These are phyloP conservation scores for Leucopsar rothschildi DNA, from an alignment of 2,113 vertebrate species.

Conservation along the genomic window DNA sequence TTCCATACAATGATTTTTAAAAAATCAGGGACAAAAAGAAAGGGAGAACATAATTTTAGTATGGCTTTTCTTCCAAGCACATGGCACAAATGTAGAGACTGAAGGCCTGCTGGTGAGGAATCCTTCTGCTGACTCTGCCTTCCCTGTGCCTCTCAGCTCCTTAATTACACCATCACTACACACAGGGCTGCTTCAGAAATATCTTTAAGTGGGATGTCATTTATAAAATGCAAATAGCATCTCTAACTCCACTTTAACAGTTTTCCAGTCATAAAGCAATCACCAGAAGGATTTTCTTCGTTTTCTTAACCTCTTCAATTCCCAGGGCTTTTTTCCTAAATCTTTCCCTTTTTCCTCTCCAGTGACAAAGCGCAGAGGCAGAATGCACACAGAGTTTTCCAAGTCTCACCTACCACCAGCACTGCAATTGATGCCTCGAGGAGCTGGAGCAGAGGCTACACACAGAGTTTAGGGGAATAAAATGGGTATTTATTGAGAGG, in stretches of 20 bases:
- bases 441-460: too few species aligned
- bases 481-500: too few species aligned
- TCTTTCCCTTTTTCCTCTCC: not conserved
- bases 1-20: not conserved
- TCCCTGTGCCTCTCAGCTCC: not conserved
- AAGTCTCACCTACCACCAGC: not conserved
- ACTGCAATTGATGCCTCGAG: not conserved
- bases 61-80: not conserved
- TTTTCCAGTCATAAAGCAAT: not conserved
- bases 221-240: not conserved
- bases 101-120: not conserved
- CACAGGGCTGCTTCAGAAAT: not conserved
- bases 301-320: not conserved
- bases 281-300: not conserved
- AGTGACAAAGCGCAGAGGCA: not conserved
- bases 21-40: not conserved
- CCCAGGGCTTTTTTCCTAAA: not conserved
- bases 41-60: not conserved
- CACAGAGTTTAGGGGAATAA: too few species aligned
- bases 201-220: not conserved
- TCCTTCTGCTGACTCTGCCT: slow-evolving; percentile 17
- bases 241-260: not conserved
- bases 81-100: not conserved
- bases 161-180: not conserved
- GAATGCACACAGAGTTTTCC: rapidly evolving